Conservation (phyloP, 1,140 invertebrate genomes). For the Macrobrachium rosenbergii region DNA sequence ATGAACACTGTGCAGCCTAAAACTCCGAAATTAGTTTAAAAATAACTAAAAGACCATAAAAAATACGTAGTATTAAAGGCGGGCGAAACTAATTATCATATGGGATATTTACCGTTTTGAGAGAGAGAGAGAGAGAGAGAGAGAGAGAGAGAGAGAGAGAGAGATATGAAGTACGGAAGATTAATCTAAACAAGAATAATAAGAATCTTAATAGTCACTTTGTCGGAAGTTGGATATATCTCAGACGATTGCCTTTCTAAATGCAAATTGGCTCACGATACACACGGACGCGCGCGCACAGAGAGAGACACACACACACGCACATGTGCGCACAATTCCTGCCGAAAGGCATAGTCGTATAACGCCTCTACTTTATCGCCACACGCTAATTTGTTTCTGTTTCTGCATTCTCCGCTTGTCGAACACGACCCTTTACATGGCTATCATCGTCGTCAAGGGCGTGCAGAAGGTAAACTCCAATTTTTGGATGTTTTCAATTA, state of each 20-base stretch:
- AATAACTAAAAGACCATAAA: too few relatives aligned
- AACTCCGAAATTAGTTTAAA: too few relatives aligned
- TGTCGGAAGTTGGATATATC: slow-evolving; percentile 16
- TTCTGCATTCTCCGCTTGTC: too few relatives aligned
- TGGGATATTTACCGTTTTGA: neutral
- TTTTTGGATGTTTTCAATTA: too few relatives aligned
- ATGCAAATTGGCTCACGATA: slow-evolving; percentile 56
- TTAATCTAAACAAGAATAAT: slow-evolving; percentile 16
- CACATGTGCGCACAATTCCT: neutral
- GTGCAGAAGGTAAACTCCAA: too few relatives aligned
- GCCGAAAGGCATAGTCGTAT: neutral
- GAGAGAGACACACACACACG: neutral
- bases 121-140: slow-evolving; percentile 16
- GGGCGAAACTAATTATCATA: too few relatives aligned
- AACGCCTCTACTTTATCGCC: too few relatives aligned
- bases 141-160: slow-evolving; percentile 26
- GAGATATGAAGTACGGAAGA: neutral
- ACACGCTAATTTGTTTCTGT: too few relatives aligned
- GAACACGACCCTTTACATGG: too few relatives aligned
- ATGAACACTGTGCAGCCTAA: too few relatives aligned
- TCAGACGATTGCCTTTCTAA: slow-evolving; percentile 59
- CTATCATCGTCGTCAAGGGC: too few relatives aligned
- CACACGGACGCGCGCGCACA: slow-evolving; percentile 18
- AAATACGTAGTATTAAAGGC: too few relatives aligned
- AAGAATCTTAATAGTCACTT: slow-evolving; percentile 52